These are phyloP conservation scores for Falcunculus frontatus DNA, from an alignment of 2,113 vertebrate species.

Conservation along the genomic window DNA sequence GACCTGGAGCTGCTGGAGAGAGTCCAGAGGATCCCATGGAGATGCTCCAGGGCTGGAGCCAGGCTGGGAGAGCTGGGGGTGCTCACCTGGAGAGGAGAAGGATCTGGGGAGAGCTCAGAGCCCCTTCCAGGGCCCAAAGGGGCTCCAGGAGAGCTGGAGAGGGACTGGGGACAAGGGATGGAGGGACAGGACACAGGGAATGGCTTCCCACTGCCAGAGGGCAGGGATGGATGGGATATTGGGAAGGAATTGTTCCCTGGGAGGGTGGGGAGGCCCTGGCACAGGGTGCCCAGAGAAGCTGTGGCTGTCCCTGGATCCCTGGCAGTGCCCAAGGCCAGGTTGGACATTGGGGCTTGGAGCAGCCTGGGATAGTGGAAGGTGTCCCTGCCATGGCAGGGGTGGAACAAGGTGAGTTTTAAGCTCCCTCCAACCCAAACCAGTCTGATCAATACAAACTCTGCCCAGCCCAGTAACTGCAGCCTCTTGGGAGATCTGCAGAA, in stretches of 20 bases:
- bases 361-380: background rate
- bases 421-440: background rate
- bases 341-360: background rate
- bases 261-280: background rate
- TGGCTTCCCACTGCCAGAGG: background rate
- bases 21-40: rapidly evolving
- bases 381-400: background rate
- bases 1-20: background rate
- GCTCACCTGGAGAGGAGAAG: background rate
- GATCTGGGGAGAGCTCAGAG: background rate
- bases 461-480: background rate
- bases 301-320: background rate
- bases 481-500: background rate
- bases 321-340: background rate
- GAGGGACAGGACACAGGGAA: background rate
- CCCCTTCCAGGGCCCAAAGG: rapidly evolving
- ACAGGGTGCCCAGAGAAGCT: background rate
- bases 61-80: background rate
- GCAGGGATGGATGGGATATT: background rate
- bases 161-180: background rate
- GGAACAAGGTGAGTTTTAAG: rapidly evolving
- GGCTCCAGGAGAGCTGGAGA: background rate
- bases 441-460: background rate
- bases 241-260: background rate
- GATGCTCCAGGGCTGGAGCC: background rate